phyloP scores from a whole-genome alignment of 2,888 invertebrate genomes.

The Lasius platythorax region DNA sequence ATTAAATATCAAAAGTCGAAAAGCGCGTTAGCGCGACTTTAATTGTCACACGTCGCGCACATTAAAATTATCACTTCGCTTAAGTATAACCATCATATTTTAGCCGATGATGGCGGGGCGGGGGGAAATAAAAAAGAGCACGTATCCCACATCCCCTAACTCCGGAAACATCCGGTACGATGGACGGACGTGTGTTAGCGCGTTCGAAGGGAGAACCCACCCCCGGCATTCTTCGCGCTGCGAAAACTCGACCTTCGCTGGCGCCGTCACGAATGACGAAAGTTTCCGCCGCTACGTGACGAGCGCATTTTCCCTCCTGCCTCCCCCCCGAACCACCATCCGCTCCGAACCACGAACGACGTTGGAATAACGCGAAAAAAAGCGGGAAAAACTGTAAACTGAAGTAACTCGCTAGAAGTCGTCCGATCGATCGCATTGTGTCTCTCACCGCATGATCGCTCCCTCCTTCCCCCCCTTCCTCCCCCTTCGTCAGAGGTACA shows the following conservation, averaged over 20 bases:
- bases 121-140: neutral
- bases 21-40: neutral
- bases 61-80: slow-evolving; percentile 3
- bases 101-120: neutral
- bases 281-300: slow-evolving; percentile 54
- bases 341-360: slow-evolving; percentile 19
- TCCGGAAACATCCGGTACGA: slow-evolving; percentile 39
- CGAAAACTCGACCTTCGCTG: slow-evolving; percentile 50
- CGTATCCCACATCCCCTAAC: neutral
- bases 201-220: slow-evolving; percentile 10
- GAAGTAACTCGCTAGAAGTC: slow-evolving; percentile 54
- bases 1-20: slow-evolving; percentile 2
- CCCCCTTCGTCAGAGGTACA: slow-evolving; percentile 34
- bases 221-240: slow-evolving; percentile 20
- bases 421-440: slow-evolving; percentile 55
- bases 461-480: neutral
- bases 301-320: slow-evolving; percentile 12
- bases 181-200: slow-evolving; percentile 36
- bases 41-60: neutral
- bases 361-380: slow-evolving; percentile 47
- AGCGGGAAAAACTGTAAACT: slow-evolving; percentile 51
- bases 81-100: neutral
- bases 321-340: neutral
- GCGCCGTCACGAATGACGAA: slow-evolving; percentile 57
- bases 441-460: slow-evolving; percentile 54